Evolutionary conservation across 2,888 invertebrate genomes (phyloP).

Genomic region (Reticulitermes lucifugus): DNA sequence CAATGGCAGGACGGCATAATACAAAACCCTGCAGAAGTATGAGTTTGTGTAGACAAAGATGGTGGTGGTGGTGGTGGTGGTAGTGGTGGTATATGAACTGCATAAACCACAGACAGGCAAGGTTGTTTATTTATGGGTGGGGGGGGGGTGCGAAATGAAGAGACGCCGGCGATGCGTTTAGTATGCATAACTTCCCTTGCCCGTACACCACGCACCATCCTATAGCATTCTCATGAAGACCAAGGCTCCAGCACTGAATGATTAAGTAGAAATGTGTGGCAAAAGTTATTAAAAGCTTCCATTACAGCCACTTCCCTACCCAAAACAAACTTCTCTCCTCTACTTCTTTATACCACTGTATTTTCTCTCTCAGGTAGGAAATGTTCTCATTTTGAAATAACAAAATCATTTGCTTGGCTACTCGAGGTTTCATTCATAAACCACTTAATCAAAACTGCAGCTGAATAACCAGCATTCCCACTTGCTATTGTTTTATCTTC

Average conservation of each 20-base stretch:
- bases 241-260: constrained; percentile 31
- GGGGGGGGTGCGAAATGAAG: background rate
- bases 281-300: constrained; percentile 46
- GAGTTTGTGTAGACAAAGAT: background rate
- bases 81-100: background rate
- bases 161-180: background rate
- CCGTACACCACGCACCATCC: background rate
- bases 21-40: background rate
- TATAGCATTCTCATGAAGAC: background rate
- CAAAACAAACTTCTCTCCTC: background rate
- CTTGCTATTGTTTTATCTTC: no score
- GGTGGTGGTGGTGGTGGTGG: background rate
- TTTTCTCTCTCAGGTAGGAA: background rate
- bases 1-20: background rate
- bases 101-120: constrained; percentile 16
- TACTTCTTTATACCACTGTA: background rate
- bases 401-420: background rate
- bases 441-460: background rate
- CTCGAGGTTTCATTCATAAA: constrained; percentile 8
- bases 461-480: no score
- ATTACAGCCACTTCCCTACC: background rate
- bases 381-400: background rate
- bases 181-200: constrained; percentile 24
- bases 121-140: constrained; percentile 34
- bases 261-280: constrained; percentile 45